Percentiles rank a stretch among this genome's conserved stretches.
Evolutionary conservation across 2,888 invertebrate species (phyloP).

Genomic region (Epirrhoe alternata): DNA sequence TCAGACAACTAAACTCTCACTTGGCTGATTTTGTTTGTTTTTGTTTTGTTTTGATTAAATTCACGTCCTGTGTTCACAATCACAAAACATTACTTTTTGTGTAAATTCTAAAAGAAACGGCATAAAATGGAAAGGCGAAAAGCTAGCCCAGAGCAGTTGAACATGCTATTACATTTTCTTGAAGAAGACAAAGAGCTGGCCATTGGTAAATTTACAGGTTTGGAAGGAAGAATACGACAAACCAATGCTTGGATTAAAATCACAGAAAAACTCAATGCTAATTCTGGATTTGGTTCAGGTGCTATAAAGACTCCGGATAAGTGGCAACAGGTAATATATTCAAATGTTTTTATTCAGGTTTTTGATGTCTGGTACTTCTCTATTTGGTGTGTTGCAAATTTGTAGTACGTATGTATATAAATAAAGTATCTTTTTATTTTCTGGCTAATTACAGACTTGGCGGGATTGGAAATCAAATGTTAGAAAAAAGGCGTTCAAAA

Average conservation of each 20-base stretch:
- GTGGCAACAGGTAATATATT: constrained; percentile 64
- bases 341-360: not conserved
- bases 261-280: constrained; percentile 68
- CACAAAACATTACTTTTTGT: not conserved
- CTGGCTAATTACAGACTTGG: constrained; percentile 57
- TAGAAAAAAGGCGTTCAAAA: constrained; percentile 70
- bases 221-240: constrained; percentile 65
- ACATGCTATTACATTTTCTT: constrained; percentile 66
- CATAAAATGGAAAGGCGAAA: constrained; percentile 50
- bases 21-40: not conserved
- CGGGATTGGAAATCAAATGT: constrained; percentile 73
- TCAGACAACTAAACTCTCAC: no score
- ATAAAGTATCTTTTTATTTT: not conserved
- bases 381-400: no score
- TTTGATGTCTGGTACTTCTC: not conserved
- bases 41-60: not conserved
- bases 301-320: constrained; percentile 72
- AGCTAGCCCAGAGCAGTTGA: constrained; percentile 69
- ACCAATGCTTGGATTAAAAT: constrained; percentile 71
- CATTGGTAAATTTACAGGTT: constrained; percentile 64
- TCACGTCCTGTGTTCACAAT: no score
- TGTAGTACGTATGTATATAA: no score
- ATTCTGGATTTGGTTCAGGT: constrained; percentile 68
- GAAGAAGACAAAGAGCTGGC: constrained; percentile 68
- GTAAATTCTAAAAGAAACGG: constrained; percentile 22